phyloP scores from a whole-genome alignment of 2,797 vertebrate species.

The Prunella strophiata region DNA sequence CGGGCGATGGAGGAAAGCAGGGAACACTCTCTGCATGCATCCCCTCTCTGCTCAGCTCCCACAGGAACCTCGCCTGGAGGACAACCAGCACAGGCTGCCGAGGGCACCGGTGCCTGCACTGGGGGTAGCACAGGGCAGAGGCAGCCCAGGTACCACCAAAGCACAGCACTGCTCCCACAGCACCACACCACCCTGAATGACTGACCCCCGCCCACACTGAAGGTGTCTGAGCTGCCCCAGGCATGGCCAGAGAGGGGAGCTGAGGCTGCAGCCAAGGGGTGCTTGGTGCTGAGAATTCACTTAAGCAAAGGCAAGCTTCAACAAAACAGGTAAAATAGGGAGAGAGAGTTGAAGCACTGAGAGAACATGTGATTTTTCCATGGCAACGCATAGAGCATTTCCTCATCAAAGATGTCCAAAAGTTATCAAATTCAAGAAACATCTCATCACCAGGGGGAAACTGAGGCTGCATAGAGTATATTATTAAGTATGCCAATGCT shows the following conservation, averaged over 20 bases:
- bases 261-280: not conserved
- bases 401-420: not conserved
- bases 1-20: slow-evolving; percentile 48
- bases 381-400: not conserved
- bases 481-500: not conserved
- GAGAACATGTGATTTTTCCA: not conserved
- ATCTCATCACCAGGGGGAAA: not conserved
- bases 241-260: not conserved
- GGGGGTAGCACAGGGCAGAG: not conserved
- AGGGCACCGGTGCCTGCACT: not conserved
- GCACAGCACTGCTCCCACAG: not conserved
- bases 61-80: not conserved
- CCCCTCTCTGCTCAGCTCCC: slow-evolving; percentile 15
- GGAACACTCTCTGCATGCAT: slow-evolving; percentile 19
- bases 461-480: not conserved
- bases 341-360: not conserved
- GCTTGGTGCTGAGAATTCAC: not conserved
- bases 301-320: not conserved
- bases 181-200: not conserved
- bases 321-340: not conserved
- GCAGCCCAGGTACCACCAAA: not conserved
- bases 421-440: not conserved
- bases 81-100: not conserved
- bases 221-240: fast-evolving
- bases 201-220: not conserved